phyloP scores from a whole-genome alignment of 2,113 vertebrate genomes.

The Syngnathoides biaculeatus region DNA sequence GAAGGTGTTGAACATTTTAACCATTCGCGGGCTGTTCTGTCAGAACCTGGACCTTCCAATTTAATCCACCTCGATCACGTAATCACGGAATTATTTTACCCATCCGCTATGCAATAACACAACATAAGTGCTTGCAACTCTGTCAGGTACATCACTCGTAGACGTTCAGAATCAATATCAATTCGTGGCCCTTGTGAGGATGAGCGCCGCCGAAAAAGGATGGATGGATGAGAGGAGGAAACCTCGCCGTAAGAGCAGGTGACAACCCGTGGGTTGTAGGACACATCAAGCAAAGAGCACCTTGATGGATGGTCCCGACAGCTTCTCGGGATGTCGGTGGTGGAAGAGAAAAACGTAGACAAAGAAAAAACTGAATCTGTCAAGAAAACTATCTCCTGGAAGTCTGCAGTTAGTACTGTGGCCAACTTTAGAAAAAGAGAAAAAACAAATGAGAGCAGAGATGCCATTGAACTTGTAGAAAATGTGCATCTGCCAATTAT shows the following conservation, averaged over 20 bases:
- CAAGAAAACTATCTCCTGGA: conserved; percentile 55
- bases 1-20: not conserved
- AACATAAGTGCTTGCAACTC: too few relatives aligned
- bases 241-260: conserved; percentile 39
- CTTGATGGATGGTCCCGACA: conserved; percentile 50
- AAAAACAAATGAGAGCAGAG: conserved; percentile 28
- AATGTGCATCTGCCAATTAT: not conserved
- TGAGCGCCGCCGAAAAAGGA: too few relatives aligned
- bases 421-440: conserved; percentile 30
- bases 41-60: too few relatives aligned
- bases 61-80: too few relatives aligned
- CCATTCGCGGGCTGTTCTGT: too few relatives aligned
- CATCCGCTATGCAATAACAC: too few relatives aligned
- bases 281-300: conserved; percentile 57
- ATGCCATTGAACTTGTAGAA: not conserved
- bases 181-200: too few relatives aligned
- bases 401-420: conserved; percentile 42
- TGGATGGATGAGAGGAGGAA: too few relatives aligned
- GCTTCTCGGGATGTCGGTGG: conserved; percentile 53
- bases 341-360: conserved; percentile 51
- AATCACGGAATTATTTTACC: too few relatives aligned
- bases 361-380: conserved; percentile 51
- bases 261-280: conserved; percentile 37
- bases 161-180: too few relatives aligned
- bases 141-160: too few relatives aligned